Evolutionary conservation across 2,888 invertebrate genomes (phyloP).

Genomic region (Dolichopus griseipennis): DNA sequence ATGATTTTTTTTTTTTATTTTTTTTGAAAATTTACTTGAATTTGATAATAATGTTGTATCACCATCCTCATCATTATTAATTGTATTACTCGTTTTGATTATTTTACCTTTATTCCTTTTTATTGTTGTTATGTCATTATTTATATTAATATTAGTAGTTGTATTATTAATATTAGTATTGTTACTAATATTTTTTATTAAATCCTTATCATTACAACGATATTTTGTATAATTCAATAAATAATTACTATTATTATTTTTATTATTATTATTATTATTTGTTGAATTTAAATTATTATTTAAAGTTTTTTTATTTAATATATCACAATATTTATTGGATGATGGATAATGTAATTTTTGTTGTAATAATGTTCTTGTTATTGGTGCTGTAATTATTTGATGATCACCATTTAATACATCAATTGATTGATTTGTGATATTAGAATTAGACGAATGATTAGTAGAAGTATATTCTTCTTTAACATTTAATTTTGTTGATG

Average conservation of each 20-base stretch:
- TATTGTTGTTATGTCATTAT: neutral
- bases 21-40: slow-evolving; percentile 8
- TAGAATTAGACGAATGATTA: slow-evolving; percentile 17
- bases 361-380: slow-evolving; percentile 16
- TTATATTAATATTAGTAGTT: neutral
- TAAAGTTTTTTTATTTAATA: slow-evolving; percentile 38
- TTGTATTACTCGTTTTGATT: neutral
- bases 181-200: slow-evolving; percentile 27
- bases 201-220: slow-evolving; percentile 40
- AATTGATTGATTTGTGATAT: slow-evolving; percentile 11
- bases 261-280: slow-evolving; percentile 39
- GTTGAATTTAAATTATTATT: slow-evolving; percentile 34
- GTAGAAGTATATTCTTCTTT: neutral
- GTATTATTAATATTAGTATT: neutral
- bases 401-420: slow-evolving; percentile 7
- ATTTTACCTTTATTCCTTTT: neutral
- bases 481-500: neutral
- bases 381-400: slow-evolving; percentile 16
- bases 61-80: neutral
- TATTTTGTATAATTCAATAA: slow-evolving; percentile 40
- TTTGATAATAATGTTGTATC: neutral
- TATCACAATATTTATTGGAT: slow-evolving; percentile 32
- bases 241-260: slow-evolving; percentile 33
- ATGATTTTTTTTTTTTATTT: slow-evolving; percentile 7
- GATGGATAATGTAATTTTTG: slow-evolving; percentile 19